Evolutionary conservation across 2,888 invertebrate species (phyloP).

Genomic region (Harpagoxenus sublaevis): DNA sequence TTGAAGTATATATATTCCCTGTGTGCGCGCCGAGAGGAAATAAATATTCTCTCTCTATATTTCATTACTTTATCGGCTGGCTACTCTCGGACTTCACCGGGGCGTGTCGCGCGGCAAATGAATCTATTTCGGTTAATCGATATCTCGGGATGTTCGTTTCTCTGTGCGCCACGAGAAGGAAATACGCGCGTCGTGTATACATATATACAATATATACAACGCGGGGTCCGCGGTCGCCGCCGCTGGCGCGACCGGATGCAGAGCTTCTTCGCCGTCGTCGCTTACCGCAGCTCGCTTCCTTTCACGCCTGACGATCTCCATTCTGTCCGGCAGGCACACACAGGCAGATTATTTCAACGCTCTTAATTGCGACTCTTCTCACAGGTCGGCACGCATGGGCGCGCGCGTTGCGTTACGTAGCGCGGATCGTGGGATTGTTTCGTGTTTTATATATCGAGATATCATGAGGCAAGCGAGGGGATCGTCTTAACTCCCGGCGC

Average conservation of each 20-base stretch:
- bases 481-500: background rate
- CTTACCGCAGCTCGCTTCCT: slow-evolving; percentile 66
- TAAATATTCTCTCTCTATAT: slow-evolving; percentile 41
- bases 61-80: slow-evolving; percentile 2
- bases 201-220: background rate
- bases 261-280: slow-evolving; percentile 54
- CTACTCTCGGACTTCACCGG: background rate
- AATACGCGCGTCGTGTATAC: background rate
- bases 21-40: background rate
- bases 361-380: slow-evolving; percentile 74
- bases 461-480: background rate
- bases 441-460: slow-evolving; percentile 26
- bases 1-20: slow-evolving; percentile 10
- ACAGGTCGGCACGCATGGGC: slow-evolving; percentile 60
- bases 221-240: slow-evolving; percentile 11
- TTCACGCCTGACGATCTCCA: slow-evolving; percentile 63
- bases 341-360: slow-evolving; percentile 64
- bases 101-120: background rate
- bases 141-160: background rate
- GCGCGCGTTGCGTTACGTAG: slow-evolving; percentile 34
- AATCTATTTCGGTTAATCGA: slow-evolving; percentile 22
- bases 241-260: slow-evolving; percentile 64
- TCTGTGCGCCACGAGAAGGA: no score
- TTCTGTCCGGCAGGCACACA: slow-evolving; percentile 39
- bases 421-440: slow-evolving; percentile 60